Percentiles rank a stretch among this genome's conserved stretches.
Conservation (phyloP, 2,888 invertebrate species). For the Apodemia duryi region DNA sequence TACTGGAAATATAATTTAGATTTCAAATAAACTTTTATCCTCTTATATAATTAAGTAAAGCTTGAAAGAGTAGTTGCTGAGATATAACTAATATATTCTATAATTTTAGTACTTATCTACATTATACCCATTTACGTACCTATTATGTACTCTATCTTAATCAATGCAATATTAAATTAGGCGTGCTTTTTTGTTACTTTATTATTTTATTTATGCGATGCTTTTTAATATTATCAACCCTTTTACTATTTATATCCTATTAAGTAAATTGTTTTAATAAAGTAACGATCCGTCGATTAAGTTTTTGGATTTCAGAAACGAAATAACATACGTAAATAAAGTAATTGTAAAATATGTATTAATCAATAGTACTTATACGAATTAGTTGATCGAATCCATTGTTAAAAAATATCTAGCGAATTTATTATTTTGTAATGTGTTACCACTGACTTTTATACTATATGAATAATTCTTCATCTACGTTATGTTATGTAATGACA, state of each 20-base stretch:
- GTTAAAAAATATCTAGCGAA: conserved; percentile 65
- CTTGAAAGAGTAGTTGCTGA: conserved; percentile 75
- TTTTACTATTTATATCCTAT: conserved; percentile 33
- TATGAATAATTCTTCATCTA: neutral
- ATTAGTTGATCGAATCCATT: conserved; percentile 56
- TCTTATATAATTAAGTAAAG: conserved; percentile 72
- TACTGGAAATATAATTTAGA: conserved; percentile 62
- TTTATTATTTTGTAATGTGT: conserved; percentile 55
- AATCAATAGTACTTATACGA: conserved; percentile 64
- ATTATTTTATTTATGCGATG: conserved; percentile 57
- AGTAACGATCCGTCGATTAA: conserved; percentile 66
- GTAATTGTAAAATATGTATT: conserved; percentile 62
- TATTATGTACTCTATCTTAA: conserved; percentile 65
- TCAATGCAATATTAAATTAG: conserved; percentile 60
- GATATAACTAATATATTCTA: conserved; percentile 66
- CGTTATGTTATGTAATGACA: too few species aligned
- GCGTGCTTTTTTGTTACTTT: conserved; percentile 55
- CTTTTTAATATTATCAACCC: conserved; percentile 54
- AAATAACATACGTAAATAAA: conserved; percentile 75
- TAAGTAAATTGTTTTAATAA: conserved; percentile 38
- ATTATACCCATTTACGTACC: conserved; percentile 71
- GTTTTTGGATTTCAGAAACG: conserved; percentile 64
- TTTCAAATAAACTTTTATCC: conserved; percentile 62
- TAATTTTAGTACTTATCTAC: conserved; percentile 69
- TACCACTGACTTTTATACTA: conserved; percentile 12